These are phyloP conservation scores for Aporophyla lueneburgensis DNA, from an alignment of 2,888 invertebrate genomes.

Conservation along the genomic window DNA sequence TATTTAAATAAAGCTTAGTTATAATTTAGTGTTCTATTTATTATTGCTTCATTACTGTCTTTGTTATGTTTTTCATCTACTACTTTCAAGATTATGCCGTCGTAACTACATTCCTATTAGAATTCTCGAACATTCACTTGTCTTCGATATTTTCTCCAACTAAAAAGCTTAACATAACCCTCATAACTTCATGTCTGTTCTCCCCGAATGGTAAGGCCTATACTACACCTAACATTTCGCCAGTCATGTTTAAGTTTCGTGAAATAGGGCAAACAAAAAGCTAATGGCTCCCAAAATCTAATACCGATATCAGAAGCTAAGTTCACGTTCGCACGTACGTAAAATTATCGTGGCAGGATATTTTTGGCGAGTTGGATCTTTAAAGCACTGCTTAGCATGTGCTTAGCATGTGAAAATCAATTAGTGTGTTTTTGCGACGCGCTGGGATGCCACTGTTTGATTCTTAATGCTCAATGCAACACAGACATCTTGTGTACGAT, in stretches of 20 bases:
- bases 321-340: too few relatives aligned
- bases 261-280: not conserved
- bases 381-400: too few relatives aligned
- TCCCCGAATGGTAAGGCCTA: not conserved
- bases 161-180: not conserved
- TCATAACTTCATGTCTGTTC: not conserved
- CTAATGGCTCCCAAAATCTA: not conserved
- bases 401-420: too few relatives aligned
- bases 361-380: too few relatives aligned
- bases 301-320: not conserved
- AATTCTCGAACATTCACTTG: not conserved
- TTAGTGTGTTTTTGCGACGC: too few relatives aligned
- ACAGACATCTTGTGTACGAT: too few relatives aligned
- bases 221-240: not conserved
- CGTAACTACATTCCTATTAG: not conserved
- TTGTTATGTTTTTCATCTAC: not conserved
- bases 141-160: not conserved
- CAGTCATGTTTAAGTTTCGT: not conserved
- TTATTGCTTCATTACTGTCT: conserved; percentile 7
- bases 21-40: conserved; percentile 6
- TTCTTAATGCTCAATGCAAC: too few relatives aligned
- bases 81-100: not conserved
- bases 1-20: conserved; percentile 1
- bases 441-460: too few relatives aligned
- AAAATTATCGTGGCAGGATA: too few relatives aligned